Evolutionary conservation across 2,888 invertebrate genomes (phyloP), one percentile per base, ranked within the genome.

Genomic region (Xylota sylvarum): DNA sequence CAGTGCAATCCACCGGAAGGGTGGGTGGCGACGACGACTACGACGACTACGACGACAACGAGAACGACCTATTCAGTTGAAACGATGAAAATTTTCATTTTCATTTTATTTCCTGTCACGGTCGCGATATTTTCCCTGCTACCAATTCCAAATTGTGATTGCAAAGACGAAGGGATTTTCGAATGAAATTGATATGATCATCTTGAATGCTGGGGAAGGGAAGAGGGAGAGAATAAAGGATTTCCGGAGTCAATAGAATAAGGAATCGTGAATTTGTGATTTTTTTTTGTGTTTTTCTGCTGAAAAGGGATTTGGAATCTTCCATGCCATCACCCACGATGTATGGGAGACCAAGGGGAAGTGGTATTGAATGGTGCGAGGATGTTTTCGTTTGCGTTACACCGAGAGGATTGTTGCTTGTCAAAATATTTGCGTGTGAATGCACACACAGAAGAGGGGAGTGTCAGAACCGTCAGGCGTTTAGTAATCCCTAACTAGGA

Each of bases 1-100:
- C 77, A 78, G 60, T 73, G 67, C 67, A 78, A 46, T 78, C 46
- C 30, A 27, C 52, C 55, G 52, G 67, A 67, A 67, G 46, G 10
- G 37, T n/a, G 1, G 35, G 46, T 9, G 37, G 12, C 46, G 46
- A 17, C 46, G 64, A 30, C 46, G 6, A 56, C 23, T 43, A 52
- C 46, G 46, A 17, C 46, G 55, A 30, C 46, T 5, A 56, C 23
- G 52, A 52, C 14, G 40, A 37, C 37, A 69, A 56, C n/a, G 46
- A 82, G 27, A 48, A 82, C 56, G 60, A 52, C 35, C 43, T 37
- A 30, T 48, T 82, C 50, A 50, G 9, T 43, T 30, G 43, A 55
- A 55, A 48, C 37, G 14, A 62, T 40, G 60, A 56, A 55, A 19
- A 70, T 79, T 55, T 76, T 46, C 30, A 67, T 69, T 69, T 67